Evolutionary conservation across 2,888 invertebrate genomes (phyloP).

Genomic region (Acleris emargana): DNA sequence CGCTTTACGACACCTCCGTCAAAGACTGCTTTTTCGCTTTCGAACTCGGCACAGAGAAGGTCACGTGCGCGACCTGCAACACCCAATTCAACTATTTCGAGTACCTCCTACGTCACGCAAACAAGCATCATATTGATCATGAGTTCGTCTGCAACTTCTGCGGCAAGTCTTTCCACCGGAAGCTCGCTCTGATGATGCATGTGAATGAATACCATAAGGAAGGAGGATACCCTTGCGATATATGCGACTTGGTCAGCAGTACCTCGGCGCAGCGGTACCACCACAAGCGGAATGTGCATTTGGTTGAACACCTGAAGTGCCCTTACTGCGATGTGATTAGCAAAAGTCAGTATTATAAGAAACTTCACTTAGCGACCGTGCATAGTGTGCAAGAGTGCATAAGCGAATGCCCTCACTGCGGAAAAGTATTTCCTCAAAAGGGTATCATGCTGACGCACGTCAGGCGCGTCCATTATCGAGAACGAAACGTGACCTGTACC

Average conservation of each 20-base stretch:
- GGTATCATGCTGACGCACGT: slow-evolving; percentile 68
- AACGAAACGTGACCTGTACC: slow-evolving; percentile 23
- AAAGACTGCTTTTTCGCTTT: slow-evolving; percentile 35
- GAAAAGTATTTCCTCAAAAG: slow-evolving; percentile 48
- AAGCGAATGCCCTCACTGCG: slow-evolving; percentile 43
- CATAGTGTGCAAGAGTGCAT: slow-evolving; percentile 31
- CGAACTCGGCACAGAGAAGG: slow-evolving; percentile 30
- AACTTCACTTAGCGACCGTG: slow-evolving; percentile 35
- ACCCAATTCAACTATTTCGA: slow-evolving; percentile 36
- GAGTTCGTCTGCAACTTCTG: slow-evolving; percentile 31
- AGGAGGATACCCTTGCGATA: slow-evolving; percentile 17
- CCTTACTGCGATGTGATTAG: slow-evolving; percentile 25
- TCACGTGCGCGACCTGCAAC: slow-evolving; percentile 26
- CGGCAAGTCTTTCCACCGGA: slow-evolving; percentile 38
- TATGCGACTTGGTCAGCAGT: slow-evolving; percentile 9
- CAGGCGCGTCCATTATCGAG: slow-evolving; percentile 45
- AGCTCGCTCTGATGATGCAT: slow-evolving; percentile 45
- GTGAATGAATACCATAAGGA: slow-evolving; percentile 30
- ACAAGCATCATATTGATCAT: slow-evolving; percentile 27
- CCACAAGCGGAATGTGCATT: slow-evolving; percentile 15
- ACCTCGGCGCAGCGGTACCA: slow-evolving; percentile 23
- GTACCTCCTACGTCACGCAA: slow-evolving; percentile 32
- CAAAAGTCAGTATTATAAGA: slow-evolving; percentile 32
- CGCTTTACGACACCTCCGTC: slow-evolving; percentile 26
- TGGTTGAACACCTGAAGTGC: slow-evolving; percentile 32